Conservation (phyloP, 2,888 invertebrate species). For the Drepanosiphum platanoidis region DNA sequence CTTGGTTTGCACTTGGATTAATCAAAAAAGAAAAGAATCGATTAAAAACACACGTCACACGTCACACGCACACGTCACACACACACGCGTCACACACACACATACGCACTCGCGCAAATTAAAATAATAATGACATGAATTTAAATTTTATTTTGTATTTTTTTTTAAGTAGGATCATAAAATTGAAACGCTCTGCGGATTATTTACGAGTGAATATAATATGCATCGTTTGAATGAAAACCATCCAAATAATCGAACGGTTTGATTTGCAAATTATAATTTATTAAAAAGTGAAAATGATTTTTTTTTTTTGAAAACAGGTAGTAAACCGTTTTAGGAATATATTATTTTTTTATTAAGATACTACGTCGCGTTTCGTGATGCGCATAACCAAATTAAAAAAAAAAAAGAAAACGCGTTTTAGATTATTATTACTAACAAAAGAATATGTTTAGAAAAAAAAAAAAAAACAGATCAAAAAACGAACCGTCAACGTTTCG, state of each 20-base stretch:
- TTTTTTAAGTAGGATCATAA: background rate
- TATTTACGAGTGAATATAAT: background rate
- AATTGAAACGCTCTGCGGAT: background rate
- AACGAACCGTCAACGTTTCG: too few species aligned
- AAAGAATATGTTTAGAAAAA: too few species aligned
- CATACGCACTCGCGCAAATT: background rate
- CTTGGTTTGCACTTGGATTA: background rate
- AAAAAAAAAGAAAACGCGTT: too few species aligned
- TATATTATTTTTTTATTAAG: background rate
- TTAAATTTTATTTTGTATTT: background rate
- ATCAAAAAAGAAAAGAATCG: background rate
- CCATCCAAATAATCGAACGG: background rate
- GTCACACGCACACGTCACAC: too few species aligned
- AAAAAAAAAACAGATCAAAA: too few species aligned
- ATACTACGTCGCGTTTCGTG: too few species aligned
- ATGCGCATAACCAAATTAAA: too few species aligned
- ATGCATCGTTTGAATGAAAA: background rate
- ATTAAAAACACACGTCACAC: background rate
- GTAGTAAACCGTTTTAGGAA: background rate
- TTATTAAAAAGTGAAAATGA: background rate
- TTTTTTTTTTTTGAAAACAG: background rate
- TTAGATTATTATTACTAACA: background rate
- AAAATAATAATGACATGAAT: background rate
- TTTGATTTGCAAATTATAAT: background rate
- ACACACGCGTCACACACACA: background rate